These are phyloP conservation scores for Dorcus hopei DNA, from an alignment of 2,888 invertebrate species.

Conservation along the genomic window DNA sequence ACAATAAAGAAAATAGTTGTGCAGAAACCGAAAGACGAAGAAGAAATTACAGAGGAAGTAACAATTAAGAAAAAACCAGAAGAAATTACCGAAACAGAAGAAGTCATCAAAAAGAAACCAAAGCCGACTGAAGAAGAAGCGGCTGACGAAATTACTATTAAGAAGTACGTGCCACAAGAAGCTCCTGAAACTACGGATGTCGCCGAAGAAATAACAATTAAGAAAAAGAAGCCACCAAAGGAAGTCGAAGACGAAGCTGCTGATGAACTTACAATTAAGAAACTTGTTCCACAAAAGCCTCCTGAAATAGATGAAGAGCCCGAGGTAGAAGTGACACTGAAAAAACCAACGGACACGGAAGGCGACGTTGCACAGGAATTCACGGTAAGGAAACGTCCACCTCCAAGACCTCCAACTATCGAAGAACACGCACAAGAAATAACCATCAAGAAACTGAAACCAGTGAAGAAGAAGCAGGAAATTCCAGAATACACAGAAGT, in stretches of 20 bases:
- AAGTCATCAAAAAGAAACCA: conserved; percentile 32
- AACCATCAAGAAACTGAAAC: conserved; percentile 33
- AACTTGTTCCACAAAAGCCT: conserved; percentile 35
- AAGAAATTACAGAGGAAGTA: conserved; percentile 47
- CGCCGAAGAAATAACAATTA: conserved; percentile 40
- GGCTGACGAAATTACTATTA: conserved; percentile 31
- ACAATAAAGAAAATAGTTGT: conserved; percentile 45
- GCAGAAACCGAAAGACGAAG: conserved; percentile 39
- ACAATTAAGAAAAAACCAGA: conserved; percentile 14
- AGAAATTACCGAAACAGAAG: conserved; percentile 27
- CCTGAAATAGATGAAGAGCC: conserved; percentile 31
- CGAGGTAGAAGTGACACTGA: conserved; percentile 46
- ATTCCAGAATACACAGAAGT: conserved; percentile 71
- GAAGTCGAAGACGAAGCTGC: conserved; percentile 24
- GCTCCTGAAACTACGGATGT: conserved; percentile 23
- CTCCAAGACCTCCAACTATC: conserved; percentile 30
- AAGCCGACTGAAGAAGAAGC: conserved; percentile 23
- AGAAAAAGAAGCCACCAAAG: conserved; percentile 25
- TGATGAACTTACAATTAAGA: conserved; percentile 27
- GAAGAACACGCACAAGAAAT: conserved; percentile 35
- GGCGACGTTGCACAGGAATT: conserved; percentile 65
- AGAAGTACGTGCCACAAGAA: conserved; percentile 37
- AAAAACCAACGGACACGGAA: conserved; percentile 29
- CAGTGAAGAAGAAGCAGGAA: conserved; percentile 58
- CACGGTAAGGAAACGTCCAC: conserved; percentile 67